Evolutionary conservation across 2,888 invertebrate species (phyloP).

Genomic region (Octonoba sinensis): DNA sequence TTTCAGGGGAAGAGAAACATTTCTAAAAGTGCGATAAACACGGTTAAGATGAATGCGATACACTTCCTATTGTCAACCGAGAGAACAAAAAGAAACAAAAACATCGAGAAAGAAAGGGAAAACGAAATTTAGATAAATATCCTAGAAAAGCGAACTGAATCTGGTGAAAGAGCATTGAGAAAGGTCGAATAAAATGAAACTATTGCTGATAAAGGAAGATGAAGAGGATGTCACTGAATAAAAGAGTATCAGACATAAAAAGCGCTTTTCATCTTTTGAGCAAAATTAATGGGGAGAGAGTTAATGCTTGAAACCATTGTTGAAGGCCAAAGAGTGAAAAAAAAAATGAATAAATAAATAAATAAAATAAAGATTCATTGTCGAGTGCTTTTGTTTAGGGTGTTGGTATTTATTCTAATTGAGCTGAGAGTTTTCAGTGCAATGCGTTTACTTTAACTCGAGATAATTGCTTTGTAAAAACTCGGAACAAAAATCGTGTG

Average conservation of each 20-base stretch:
- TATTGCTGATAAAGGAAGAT: conserved; percentile 20
- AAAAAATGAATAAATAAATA: too few species aligned
- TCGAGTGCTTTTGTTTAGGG: too few species aligned
- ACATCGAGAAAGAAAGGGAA: neutral
- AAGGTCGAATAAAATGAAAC: neutral
- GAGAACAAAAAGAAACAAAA: neutral
- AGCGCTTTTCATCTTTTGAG: conserved; percentile 11
- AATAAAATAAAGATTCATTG: too few species aligned
- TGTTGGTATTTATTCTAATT: too few species aligned
- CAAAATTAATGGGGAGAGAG: neutral
- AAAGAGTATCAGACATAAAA: neutral
- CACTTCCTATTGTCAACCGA: conserved; percentile 27
- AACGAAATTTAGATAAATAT: conserved; percentile 47
- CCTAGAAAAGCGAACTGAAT: conserved; percentile 11
- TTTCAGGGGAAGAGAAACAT: conserved; percentile 19
- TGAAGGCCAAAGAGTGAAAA: too few species aligned
- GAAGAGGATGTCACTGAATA: conserved; percentile 1
- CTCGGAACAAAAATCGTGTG: too few species aligned
- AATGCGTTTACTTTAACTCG: too few species aligned
- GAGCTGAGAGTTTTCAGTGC: too few species aligned
- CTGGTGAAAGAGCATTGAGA: neutral
- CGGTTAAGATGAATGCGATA: conserved; percentile 43
- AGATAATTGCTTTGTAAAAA: too few species aligned
- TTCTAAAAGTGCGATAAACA: conserved; percentile 43
- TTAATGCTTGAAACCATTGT: too few species aligned